Evolutionary conservation across 2,797 vertebrate species (phyloP), one percentile per base, ranked within the genome.

Genomic region (Cuniculus paca): DNA sequence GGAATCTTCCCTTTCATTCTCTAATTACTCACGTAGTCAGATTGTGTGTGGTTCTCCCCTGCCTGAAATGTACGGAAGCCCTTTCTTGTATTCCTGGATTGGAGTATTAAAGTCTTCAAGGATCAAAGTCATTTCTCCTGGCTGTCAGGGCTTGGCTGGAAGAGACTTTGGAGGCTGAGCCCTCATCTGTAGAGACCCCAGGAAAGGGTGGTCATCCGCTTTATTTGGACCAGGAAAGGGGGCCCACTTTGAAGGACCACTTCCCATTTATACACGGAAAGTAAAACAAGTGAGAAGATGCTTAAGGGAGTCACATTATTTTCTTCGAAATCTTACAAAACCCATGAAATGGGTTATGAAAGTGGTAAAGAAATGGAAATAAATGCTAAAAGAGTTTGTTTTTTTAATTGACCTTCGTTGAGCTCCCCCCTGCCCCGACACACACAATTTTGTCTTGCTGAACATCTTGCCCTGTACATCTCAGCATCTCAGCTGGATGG

Each of bases 81-180:
- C 60, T 81, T 83, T 54, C 48, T 74, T 58, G 19, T 61, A n/a
- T 61, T 80, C 65, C 93, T 92, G 39, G 24, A 94, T 88, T 94
- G 82, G 42, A 90, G 80, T 48, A 60, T 8, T 77, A 34, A 93
- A 45, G 22, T 83, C 77, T 90, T 93, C 94, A 90, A 90, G 93
- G 95, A 97, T 95, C 96, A 94, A 92, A 81, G n/a, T 20, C 12
- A 16, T 75, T 90, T 74, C 93, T 52, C 48, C 36, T 31, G 88
- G 10, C 45, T 96, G 85, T 24, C 42, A 58, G 34, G 24, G 12
- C 42, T 68, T 75, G 70, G 78, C 52, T 87, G 58, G 36, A 79
- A 89, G 86, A 87, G 22, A 50, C 7, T 92, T 31, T 16, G 36
- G 16, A 87, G 60, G 52, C n/a, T 77, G 70, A 48, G 45, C 56